Percentiles rank a stretch among this genome's conserved stretches.
Evolutionary conservation across 2,888 invertebrate genomes (phyloP).

Genomic region (Trisateles emortualis): DNA sequence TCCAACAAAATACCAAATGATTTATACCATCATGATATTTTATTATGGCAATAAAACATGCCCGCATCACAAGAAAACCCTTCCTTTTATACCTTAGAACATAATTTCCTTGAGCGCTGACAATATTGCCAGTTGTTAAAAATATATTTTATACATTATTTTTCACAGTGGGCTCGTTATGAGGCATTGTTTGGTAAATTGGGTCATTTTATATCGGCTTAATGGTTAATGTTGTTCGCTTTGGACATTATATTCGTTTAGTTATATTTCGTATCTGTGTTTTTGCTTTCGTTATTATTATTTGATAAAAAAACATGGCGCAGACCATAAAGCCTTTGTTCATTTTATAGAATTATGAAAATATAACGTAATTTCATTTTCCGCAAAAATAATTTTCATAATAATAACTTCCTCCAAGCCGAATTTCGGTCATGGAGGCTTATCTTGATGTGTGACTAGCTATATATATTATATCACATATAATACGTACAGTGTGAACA

Average conservation of each 20-base stretch:
- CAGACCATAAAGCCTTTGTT: background rate
- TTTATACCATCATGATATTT: conserved; percentile 76
- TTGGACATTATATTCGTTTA: conserved; percentile 22
- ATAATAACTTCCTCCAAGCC: no score
- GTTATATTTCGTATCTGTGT: conserved; percentile 8
- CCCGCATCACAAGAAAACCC: conserved; percentile 62
- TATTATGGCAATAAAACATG: conserved; percentile 76
- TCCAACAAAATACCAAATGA: conserved; percentile 65
- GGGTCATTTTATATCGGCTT: conserved; percentile 45
- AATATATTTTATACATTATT: conserved; percentile 50
- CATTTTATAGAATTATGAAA: no score
- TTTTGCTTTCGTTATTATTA: background rate
- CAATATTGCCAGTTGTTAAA: conserved; percentile 61
- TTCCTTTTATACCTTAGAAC: conserved; percentile 61
- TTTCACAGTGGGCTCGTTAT: conserved; percentile 49
- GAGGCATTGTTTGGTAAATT: conserved; percentile 49
- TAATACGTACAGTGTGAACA: no score
- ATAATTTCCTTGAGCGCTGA: conserved; percentile 63
- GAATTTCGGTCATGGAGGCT: no score
- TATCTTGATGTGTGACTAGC: no score
- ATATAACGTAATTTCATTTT: no score
- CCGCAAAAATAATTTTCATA: no score
- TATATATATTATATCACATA: no score
- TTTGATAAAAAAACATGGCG: background rate
- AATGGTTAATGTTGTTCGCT: conserved; percentile 41